A percentile compares a stretch with the other conserved stretches of the same genome.
Evolutionary conservation across 2,113 vertebrate genomes (phyloP).

Genomic region (Prunella himalayana): DNA sequence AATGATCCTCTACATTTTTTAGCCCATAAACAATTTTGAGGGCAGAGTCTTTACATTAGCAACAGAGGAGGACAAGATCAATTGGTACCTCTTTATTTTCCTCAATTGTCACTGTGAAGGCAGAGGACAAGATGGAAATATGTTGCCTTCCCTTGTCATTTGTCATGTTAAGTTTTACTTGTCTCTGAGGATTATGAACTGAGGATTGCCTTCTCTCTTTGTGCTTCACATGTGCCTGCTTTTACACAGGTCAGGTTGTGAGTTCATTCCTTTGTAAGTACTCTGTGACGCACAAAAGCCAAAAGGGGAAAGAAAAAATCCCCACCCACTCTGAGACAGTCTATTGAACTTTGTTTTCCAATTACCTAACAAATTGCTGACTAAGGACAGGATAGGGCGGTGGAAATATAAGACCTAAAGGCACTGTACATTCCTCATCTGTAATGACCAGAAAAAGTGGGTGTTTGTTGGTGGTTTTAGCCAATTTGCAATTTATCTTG

Average conservation of each 20-base stretch:
- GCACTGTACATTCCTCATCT: conserved; percentile 26
- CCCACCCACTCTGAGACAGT: conserved; percentile 31
- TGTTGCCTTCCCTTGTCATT: background rate
- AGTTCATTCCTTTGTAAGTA: conserved; percentile 2
- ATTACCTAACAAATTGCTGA: conserved; percentile 67
- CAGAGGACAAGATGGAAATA: background rate
- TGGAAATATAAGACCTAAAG: conserved; percentile 19
- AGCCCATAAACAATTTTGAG: background rate
- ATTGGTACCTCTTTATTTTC: background rate
- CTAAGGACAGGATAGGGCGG: conserved; percentile 46
- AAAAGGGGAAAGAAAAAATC: conserved; percentile 51
- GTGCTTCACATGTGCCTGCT: background rate
- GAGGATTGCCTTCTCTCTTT: background rate
- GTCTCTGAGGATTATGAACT: background rate
- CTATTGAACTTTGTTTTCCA: conserved; percentile 59
- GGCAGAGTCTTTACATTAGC: background rate
- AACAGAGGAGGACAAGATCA: background rate
- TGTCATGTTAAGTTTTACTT: background rate
- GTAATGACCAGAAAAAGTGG: conserved; percentile 20
- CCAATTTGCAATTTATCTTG: conserved; percentile 70
- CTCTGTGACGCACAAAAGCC: conserved; percentile 36
- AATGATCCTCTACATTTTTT: background rate
- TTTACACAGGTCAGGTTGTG: background rate
- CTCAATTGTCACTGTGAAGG: background rate
- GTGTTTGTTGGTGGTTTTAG: conserved; percentile 40